A percentile compares a stretch with the other conserved stretches of the same genome.
phyloP scores from a whole-genome alignment of 2,797 vertebrate genomes.

The Bucorvus abyssinicus region DNA sequence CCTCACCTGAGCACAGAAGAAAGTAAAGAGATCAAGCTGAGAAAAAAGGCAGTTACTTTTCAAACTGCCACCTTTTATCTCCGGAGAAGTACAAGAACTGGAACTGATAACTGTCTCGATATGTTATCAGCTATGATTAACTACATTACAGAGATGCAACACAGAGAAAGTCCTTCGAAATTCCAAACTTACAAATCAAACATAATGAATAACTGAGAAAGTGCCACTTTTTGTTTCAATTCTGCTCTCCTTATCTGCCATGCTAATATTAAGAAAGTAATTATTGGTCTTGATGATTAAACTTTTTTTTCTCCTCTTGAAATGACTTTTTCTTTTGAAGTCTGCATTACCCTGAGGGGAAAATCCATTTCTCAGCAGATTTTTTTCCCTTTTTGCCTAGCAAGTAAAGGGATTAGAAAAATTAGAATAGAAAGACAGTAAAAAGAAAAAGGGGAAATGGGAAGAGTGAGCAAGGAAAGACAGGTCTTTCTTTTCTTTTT shows the following conservation, averaged over 20 bases:
- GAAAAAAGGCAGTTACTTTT: slow-evolving; percentile 4
- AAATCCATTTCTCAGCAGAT: slow-evolving; percentile 51
- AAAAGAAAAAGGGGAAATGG: not conserved
- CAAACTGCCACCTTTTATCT: slow-evolving; percentile 28
- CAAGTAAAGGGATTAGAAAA: slow-evolving; percentile 49
- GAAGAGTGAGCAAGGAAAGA: not conserved
- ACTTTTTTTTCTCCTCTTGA: slow-evolving; percentile 2
- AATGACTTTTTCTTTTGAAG: slow-evolving; percentile 68
- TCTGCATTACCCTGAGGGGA: slow-evolving; percentile 47
- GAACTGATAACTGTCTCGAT: slow-evolving; percentile 13
- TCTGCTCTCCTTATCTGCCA: slow-evolving; percentile 49
- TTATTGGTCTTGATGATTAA: slow-evolving; percentile 66
- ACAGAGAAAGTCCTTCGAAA: not conserved
- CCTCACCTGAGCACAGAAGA: not conserved
- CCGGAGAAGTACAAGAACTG: not conserved
- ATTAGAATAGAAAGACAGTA: not conserved
- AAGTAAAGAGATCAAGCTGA: slow-evolving; percentile 3
- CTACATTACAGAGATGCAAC: not conserved
- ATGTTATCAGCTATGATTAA: not conserved
- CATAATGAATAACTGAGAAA: not conserved
- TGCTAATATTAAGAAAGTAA: slow-evolving; percentile 70
- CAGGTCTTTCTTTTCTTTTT: not conserved
- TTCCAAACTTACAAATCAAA: slow-evolving; percentile 17
- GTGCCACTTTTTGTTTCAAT: slow-evolving; percentile 6
- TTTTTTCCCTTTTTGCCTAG: not conserved